These are phyloP conservation scores for Camponotus pennsylvanicus DNA, from an alignment of 1,140 invertebrate species.

Conservation along the genomic window DNA sequence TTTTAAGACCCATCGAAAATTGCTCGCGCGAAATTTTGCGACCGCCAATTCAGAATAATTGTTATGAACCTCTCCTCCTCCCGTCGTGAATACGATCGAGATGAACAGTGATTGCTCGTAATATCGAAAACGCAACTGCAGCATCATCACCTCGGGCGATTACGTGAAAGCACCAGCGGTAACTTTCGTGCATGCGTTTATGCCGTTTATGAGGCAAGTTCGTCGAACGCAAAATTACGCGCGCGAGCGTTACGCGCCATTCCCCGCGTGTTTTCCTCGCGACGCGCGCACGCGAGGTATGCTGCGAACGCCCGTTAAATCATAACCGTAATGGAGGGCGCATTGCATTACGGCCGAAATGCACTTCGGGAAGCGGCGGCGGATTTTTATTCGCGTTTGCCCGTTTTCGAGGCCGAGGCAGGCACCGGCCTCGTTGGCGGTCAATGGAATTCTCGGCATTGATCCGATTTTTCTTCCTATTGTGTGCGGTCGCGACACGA, in stretches of 20 bases:
- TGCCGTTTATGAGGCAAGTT: slow-evolving; percentile 62
- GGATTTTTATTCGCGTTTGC: not conserved
- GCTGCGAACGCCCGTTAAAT: slow-evolving; percentile 54
- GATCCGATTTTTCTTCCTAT: slow-evolving; percentile 4
- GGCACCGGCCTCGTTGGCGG: not conserved
- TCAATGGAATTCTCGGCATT: slow-evolving; percentile 38
- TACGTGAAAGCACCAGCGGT: slow-evolving; percentile 15
- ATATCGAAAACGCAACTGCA: slow-evolving; percentile 28
- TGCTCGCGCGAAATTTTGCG: slow-evolving; percentile 6
- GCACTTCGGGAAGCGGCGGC: slow-evolving; percentile 25
- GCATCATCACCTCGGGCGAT: slow-evolving; percentile 46
- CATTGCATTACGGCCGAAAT: slow-evolving; percentile 57
- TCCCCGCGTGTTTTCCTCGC: slow-evolving; percentile 56
- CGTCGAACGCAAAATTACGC: slow-evolving; percentile 53
- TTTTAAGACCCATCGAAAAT: not conserved
- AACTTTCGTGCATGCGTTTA: slow-evolving; percentile 57
- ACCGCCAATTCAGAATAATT: slow-evolving; percentile 30
- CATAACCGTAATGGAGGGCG: slow-evolving; percentile 55
- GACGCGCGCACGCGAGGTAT: slow-evolving; percentile 56
- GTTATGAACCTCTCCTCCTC: not conserved
- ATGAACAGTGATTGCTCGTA: not conserved
- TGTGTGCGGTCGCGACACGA: not conserved
- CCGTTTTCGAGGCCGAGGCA: slow-evolving; percentile 7
- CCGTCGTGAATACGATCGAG: not conserved
- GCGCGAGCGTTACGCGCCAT: slow-evolving; percentile 41